Evolutionary conservation across 1,140 invertebrate genomes (phyloP).

Genomic region (Euglossa dilemma): DNA sequence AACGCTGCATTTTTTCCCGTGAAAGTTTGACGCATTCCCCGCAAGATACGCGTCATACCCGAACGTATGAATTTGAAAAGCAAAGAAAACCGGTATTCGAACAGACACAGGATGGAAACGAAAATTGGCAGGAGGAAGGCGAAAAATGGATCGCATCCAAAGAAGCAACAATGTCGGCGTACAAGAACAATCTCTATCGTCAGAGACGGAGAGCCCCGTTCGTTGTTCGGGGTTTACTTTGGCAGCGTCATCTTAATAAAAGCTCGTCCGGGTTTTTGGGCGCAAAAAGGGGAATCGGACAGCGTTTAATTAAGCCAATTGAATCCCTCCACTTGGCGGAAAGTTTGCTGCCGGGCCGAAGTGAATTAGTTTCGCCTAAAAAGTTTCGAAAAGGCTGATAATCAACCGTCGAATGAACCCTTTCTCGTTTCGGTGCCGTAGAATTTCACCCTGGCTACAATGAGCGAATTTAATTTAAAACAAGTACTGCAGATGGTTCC

Average conservation of each 20-base stretch:
- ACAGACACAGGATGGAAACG: too few species aligned
- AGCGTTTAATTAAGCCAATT: constrained; percentile 51
- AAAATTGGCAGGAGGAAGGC: background rate
- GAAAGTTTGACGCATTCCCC: too few species aligned
- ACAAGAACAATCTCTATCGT: background rate
- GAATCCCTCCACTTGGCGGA: constrained; percentile 28
- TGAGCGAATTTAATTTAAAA: constrained; percentile 6
- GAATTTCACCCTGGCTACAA: background rate
- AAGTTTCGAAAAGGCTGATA: constrained; percentile 47
- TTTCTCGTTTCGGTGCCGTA: constrained; percentile 18
- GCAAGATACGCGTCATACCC: too few species aligned
- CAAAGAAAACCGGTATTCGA: too few species aligned
- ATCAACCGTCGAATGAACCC: constrained; percentile 26
- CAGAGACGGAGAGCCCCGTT: background rate
- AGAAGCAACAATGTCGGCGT: background rate
- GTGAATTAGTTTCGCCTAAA: constrained; percentile 50
- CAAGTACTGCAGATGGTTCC: background rate
- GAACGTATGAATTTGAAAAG: too few species aligned
- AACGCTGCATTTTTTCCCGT: background rate
- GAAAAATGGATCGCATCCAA: background rate
- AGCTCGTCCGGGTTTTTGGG: constrained; percentile 13
- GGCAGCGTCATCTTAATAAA: constrained; percentile 41
- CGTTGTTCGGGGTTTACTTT: constrained; percentile 14
- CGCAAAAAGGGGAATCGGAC: constrained; percentile 39
- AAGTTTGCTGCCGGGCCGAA: constrained; percentile 24